These are phyloP conservation scores for Poeciliopsis infans DNA, from an alignment of 2,797 vertebrate species.

Conservation along the genomic window DNA sequence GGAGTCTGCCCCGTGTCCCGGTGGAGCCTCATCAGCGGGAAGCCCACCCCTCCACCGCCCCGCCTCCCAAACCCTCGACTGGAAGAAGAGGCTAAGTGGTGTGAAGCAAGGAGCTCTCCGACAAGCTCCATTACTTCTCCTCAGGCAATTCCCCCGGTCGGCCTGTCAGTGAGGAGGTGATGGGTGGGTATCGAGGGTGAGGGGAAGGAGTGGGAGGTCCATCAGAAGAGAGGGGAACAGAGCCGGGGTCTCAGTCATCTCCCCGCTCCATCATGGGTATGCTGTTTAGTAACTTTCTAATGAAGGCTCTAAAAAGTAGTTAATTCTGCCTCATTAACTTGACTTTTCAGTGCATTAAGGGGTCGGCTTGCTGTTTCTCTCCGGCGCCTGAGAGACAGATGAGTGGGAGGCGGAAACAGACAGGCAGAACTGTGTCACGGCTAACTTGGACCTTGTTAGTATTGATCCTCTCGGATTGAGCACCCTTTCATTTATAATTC, in stretches of 20 bases:
- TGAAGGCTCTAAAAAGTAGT: constrained; percentile 27
- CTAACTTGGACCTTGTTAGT: constrained; percentile 77
- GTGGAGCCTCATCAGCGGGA: constrained; percentile 67
- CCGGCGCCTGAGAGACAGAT: constrained; percentile 16
- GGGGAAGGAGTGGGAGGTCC: constrained; percentile 33
- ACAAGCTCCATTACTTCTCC: constrained; percentile 81
- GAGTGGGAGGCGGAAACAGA: constrained; percentile 31
- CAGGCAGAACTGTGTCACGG: constrained; percentile 52
- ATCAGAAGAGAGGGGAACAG: constrained; percentile 52
- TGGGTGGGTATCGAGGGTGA: constrained; percentile 10
- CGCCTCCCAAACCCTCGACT: constrained; percentile 22
- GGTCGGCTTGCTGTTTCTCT: constrained; percentile 10
- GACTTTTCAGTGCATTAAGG: constrained; percentile 31
- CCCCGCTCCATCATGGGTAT: constrained; percentile 19
- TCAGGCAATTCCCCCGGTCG: constrained; percentile 66
- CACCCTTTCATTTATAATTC: constrained; percentile 79
- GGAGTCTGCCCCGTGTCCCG: constrained; percentile 66
- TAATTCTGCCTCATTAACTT: constrained; percentile 36
- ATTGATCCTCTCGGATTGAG: constrained; percentile 77
- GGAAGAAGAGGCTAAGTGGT: constrained; percentile 79
- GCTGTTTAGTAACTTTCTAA: constrained; percentile 43
- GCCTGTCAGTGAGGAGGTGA: constrained; percentile 75
- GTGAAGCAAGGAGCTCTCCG: constrained; percentile 77
- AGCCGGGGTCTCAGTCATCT: constrained; percentile 42
- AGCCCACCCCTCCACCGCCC: constrained; percentile 26